Percentiles rank a stretch among this genome's conserved stretches.
Conservation (phyloP, 2,888 invertebrate genomes). For the Drosophila maculinotata region DNA sequence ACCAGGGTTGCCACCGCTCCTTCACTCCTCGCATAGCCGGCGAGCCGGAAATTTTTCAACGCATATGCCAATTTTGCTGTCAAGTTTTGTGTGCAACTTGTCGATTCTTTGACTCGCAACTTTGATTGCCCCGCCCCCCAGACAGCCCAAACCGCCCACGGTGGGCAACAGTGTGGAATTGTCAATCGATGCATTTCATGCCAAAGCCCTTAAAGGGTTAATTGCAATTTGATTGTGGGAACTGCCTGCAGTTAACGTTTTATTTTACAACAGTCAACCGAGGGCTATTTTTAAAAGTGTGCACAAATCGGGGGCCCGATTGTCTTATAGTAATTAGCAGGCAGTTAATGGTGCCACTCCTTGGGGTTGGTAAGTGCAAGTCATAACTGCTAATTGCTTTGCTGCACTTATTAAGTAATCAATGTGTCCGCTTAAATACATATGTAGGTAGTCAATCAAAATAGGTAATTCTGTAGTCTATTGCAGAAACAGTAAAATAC, state of each 20-base stretch:
- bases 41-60: conserved; percentile 71
- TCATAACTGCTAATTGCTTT: conserved; percentile 16
- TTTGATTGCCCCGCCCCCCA: conserved; percentile 26
- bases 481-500: background rate
- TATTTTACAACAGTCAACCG: conserved; percentile 33
- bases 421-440: conserved; percentile 16
- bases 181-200: conserved; percentile 32
- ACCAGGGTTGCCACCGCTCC: background rate
- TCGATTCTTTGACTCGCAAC: conserved; percentile 50
- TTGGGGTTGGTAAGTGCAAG: background rate
- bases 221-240: conserved; percentile 70
- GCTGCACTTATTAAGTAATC: conserved; percentile 13
- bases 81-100: conserved; percentile 57
- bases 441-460: background rate
- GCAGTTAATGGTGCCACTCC: background rate
- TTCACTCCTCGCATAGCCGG: conserved; percentile 22
- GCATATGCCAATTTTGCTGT: conserved; percentile 76
- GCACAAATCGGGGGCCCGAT: conserved; percentile 1
- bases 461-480: background rate
- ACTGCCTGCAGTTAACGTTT: conserved; percentile 53
- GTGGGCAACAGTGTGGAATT: conserved; percentile 13
- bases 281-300: background rate
- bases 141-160: background rate
- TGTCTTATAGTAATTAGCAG: conserved; percentile 17
- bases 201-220: conserved; percentile 54